phyloP scores from a whole-genome alignment of 2,888 invertebrate species.

The Pyrgus malvae region DNA sequence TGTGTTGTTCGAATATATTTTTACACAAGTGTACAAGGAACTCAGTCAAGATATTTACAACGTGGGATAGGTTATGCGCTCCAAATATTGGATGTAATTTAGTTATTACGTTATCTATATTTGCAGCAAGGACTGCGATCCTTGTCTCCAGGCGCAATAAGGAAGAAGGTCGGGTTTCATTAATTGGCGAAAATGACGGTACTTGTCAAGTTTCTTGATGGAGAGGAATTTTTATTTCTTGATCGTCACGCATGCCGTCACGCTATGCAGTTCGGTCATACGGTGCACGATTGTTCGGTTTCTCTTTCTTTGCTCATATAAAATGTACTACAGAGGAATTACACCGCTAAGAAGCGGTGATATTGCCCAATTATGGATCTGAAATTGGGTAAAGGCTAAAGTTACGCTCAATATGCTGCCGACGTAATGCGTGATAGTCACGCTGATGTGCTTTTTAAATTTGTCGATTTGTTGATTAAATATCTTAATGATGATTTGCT shows the following conservation, averaged over 20 bases:
- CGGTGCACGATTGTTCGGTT: conserved; percentile 1
- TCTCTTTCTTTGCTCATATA: conserved; percentile 22
- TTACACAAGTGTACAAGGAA: not conserved
- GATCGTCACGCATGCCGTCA: conserved; percentile 23
- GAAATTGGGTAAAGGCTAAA: no score
- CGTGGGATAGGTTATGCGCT: conserved; percentile 59
- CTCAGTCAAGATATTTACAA: conserved; percentile 12
- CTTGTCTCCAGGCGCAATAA: conserved; percentile 57
- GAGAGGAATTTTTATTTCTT: conserved; percentile 25
- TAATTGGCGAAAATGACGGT: conserved; percentile 33
- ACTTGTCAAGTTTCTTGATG: conserved; percentile 17
- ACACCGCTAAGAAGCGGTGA: no score
- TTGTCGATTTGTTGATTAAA: no score
- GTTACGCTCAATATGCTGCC: no score
- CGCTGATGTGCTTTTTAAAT: no score
- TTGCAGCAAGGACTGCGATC: conserved; percentile 43
- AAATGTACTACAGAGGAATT: not conserved
- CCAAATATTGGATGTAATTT: conserved; percentile 59
- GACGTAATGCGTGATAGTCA: no score
- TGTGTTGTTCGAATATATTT: not conserved
- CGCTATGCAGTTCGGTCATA: conserved; percentile 19
- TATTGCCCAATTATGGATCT: no score
- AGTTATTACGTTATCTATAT: conserved; percentile 45
- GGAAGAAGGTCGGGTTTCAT: conserved; percentile 63
- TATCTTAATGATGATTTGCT: no score